phyloP scores from a whole-genome alignment of 1,140 invertebrate genomes.

The Aphidius gifuensis region DNA sequence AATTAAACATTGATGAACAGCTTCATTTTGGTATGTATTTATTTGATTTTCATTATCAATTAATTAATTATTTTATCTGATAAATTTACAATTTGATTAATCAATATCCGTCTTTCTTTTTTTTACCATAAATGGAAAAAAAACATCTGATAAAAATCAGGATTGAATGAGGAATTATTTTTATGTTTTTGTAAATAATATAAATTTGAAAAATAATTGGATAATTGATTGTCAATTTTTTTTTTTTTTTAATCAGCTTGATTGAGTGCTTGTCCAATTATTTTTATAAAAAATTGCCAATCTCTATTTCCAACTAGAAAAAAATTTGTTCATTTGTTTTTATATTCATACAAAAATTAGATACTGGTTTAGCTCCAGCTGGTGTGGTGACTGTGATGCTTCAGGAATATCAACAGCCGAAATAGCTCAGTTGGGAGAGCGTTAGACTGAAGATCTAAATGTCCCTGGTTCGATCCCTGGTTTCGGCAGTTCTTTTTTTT shows the following conservation, averaged over 20 bases:
- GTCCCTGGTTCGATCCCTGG: conserved; percentile 59
- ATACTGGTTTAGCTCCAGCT: neutral
- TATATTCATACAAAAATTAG: too few relatives aligned
- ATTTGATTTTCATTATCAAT: neutral
- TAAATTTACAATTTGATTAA: too few relatives aligned
- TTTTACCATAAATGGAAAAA: too few relatives aligned
- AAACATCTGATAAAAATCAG: too few relatives aligned
- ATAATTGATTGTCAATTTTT: conserved; percentile 12
- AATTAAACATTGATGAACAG: conserved; percentile 4
- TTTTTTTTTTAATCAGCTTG: neutral
- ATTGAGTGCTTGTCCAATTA: too few relatives aligned
- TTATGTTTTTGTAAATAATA: too few relatives aligned
- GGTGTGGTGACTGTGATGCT: neutral
- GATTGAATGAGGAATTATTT: too few relatives aligned
- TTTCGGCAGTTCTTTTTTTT: conserved; percentile 32
- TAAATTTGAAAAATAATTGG: neutral
- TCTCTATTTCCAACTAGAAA: too few relatives aligned
- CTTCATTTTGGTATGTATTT: neutral
- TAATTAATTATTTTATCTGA: neutral
- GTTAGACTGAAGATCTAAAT: conserved; percentile 63
- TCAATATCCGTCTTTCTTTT: too few relatives aligned
- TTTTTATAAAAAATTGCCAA: too few relatives aligned
- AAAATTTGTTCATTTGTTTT: too few relatives aligned
- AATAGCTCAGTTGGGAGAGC: conserved; percentile 64
- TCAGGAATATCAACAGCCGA: conserved; percentile 39